A percentile compares a stretch with the other conserved stretches of the same genome.
phyloP scores from a whole-genome alignment of 2,888 invertebrate genomes.

The Mongoloraphidia duomilia region DNA sequence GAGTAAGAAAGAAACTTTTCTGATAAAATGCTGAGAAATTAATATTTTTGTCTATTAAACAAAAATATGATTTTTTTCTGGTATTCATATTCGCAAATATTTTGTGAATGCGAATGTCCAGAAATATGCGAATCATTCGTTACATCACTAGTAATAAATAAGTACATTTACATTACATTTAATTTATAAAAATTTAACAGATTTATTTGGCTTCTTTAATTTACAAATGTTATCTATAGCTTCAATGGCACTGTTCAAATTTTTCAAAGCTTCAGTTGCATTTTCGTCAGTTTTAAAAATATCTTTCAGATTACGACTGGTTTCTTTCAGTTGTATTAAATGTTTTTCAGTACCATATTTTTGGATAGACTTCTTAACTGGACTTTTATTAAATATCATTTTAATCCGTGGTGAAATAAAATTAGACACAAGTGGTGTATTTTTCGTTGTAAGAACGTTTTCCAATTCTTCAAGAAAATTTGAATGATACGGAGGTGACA shows the following conservation, averaged over 20 bases:
- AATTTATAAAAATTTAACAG: not conserved
- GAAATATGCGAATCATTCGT: not conserved
- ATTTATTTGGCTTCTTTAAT: not conserved
- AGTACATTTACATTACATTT: no score
- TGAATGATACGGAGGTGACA: slow-evolving; percentile 31
- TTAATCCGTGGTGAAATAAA: not conserved
- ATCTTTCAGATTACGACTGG: not conserved
- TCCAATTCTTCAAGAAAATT: slow-evolving; percentile 38
- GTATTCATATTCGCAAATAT: not conserved
- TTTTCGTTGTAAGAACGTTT: slow-evolving; percentile 29
- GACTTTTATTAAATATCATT: not conserved
- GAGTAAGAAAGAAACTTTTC: no score
- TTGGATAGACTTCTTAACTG: not conserved
- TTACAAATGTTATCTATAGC: not conserved
- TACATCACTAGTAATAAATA: no score
- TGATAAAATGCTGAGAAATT: no score
- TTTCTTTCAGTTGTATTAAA: slow-evolving; percentile 1
- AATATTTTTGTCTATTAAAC: not conserved
- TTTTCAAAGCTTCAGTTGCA: not conserved
- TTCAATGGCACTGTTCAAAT: not conserved
- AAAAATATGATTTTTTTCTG: not conserved
- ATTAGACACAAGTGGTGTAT: not conserved
- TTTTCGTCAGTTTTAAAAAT: not conserved
- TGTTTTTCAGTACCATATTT: not conserved
- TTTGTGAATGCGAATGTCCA: not conserved